Evolutionary conservation across 2,797 vertebrate species (phyloP), one percentile per base, ranked within the genome.

Genomic region (Cetoscarus ocellatus): DNA sequence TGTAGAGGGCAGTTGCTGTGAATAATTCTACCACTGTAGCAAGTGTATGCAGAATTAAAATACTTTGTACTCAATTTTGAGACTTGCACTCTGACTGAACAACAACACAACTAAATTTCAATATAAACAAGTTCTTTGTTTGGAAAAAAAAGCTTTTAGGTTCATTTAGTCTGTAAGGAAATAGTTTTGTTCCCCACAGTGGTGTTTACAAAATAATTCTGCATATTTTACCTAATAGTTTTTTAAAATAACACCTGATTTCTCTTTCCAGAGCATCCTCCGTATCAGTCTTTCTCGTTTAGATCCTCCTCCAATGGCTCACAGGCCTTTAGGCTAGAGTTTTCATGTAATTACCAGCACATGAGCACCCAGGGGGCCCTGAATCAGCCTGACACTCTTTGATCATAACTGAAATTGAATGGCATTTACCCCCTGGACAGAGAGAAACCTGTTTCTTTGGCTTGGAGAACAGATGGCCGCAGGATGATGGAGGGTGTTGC

Each of bases 401-500:
- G 86, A 87, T 89, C 83, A 86, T 79, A 77, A 80, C 66, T 73
- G 76, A 89, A 90, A 77, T 61, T 75, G 82, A 83, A 89, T 86
- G 81, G 83, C 80, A 82, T 88, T 85, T 75, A 82, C 83, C 78
- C 67, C 80, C 79, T 50, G 69, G 79, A 65, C 66, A 44, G 72
- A 80, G 72, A 54, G 55, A 85, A 90, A 84, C 70, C 85, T 76
- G 77, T 73, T 81, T 82, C 67, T 62, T 60, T 73, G 82, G 70
- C 80, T 88, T 49, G 61, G 67, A 61, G 84, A 85, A 80, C 89
- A 91, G 85, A 91, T 91, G 87, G 89, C 77, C 71, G 64, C 79
- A 83, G 75, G 79, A 80, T 83, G 86, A 63, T 68, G 77, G 68
- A 87, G 70, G 70, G 36, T 63, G 57, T 70, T 76, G 76, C 78